These are phyloP conservation scores for Solea solea DNA, from an alignment of 2,113 vertebrate genomes.

Conservation along the genomic window DNA sequence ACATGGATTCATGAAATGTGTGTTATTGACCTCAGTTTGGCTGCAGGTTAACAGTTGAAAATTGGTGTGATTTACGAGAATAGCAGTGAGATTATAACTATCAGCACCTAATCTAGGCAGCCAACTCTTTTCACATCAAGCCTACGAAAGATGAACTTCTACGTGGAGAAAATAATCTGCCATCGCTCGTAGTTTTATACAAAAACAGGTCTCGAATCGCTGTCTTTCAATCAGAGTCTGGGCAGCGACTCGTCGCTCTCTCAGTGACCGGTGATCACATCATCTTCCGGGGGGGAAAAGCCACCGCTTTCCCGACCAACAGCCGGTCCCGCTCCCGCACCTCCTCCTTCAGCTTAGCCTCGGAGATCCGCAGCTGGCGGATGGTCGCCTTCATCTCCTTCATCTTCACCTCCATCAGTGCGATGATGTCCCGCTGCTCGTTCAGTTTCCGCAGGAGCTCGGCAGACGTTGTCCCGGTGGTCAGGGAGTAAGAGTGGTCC, in stretches of 20 bases:
- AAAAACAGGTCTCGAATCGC: conserved; percentile 46
- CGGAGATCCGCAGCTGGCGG: conserved; percentile 90
- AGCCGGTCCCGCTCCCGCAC: conserved; percentile 93
- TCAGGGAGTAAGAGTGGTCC: conserved; percentile 96
- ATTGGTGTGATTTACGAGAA: conserved; percentile 8
- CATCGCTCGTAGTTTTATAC: conserved; percentile 52
- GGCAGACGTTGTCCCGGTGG: conserved; percentile 92
- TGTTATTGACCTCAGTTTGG: neutral
- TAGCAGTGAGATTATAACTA: conserved; percentile 36
- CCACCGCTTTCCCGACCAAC: conserved; percentile 78
- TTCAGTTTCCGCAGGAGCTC: conserved; percentile 96
- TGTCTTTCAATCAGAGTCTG: conserved; percentile 40
- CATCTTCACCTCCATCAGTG: conserved; percentile 98
- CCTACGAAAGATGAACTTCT: conserved; percentile 35
- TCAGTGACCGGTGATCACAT: conserved; percentile 53
- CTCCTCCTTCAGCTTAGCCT: conserved; percentile 93
- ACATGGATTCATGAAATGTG: neutral
- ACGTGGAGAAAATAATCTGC: conserved; percentile 61
- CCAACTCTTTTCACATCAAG: conserved; percentile 6
- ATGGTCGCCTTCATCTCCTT: conserved; percentile 99
- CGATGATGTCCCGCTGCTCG: conserved; percentile 97
- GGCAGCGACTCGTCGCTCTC: neutral
- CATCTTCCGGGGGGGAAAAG: conserved; percentile 84
- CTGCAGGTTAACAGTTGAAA: conserved; percentile 9
- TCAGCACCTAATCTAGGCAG: conserved; percentile 42